phyloP scores from a whole-genome alignment of 2,113 vertebrate genomes.

The Saccopteryx leptura region DNA sequence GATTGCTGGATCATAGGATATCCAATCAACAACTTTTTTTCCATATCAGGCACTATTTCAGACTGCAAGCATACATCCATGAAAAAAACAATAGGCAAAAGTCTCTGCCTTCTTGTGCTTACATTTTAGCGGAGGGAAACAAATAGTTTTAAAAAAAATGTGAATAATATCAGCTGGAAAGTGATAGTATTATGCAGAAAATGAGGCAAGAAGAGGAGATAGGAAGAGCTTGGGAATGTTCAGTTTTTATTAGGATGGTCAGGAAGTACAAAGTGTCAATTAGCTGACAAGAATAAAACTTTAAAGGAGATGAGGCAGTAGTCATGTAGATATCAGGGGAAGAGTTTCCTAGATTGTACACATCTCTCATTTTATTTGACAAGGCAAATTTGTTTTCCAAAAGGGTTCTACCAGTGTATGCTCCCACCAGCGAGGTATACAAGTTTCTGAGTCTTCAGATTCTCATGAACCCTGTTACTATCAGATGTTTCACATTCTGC shows the following conservation, averaged over 20 bases:
- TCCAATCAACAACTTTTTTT: not conserved
- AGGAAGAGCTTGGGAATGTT: not conserved
- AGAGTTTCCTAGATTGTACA: not conserved
- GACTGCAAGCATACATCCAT: not conserved
- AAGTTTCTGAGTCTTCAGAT: not conserved
- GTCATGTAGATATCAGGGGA: not conserved
- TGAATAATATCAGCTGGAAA: not conserved
- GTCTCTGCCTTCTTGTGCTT: not conserved
- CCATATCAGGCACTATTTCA: not conserved
- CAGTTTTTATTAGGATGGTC: not conserved
- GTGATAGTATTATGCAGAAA: not conserved
- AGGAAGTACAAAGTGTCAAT: not conserved
- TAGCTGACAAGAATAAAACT: not conserved
- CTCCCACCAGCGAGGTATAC: too few relatives aligned
- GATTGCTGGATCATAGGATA: not conserved
- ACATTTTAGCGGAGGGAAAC: not conserved
- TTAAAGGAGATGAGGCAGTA: not conserved
- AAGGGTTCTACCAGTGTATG: not conserved
- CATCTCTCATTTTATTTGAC: not conserved
- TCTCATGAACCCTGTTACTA: not conserved
- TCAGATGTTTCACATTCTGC: not conserved
- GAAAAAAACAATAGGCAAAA: not conserved
- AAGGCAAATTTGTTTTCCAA: not conserved
- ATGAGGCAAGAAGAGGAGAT: not conserved
- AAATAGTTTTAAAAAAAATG: not conserved